phyloP scores from a whole-genome alignment of 1,140 invertebrate species.

The Panagrolaimus sp. region DNA sequence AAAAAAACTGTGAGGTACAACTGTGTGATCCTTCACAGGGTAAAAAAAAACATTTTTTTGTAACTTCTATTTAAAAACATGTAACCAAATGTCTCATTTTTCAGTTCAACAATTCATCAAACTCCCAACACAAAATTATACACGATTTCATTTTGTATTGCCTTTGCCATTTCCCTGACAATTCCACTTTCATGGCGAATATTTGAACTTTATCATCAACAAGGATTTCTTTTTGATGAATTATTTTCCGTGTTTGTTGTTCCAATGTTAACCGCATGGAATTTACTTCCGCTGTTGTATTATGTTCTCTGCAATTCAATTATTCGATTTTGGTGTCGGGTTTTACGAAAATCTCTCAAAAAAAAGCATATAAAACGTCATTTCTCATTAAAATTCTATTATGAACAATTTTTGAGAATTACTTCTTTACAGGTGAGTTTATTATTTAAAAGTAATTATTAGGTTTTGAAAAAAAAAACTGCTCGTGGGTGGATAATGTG shows the following conservation, averaged over 20 bases:
- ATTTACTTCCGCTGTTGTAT: slow-evolving; percentile 49
- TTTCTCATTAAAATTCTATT: slow-evolving; percentile 52
- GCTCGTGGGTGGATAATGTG: no score
- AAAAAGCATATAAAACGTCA: slow-evolving; percentile 40
- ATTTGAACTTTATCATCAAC: slow-evolving; percentile 29
- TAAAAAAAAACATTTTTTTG: no score
- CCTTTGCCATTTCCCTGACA: slow-evolving; percentile 26
- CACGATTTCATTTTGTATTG: slow-evolving; percentile 34
- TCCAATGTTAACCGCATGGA: slow-evolving; percentile 48
- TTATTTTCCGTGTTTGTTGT: slow-evolving; percentile 41
- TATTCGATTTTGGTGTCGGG: slow-evolving; percentile 48
- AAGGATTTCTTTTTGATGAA: slow-evolving; percentile 1
- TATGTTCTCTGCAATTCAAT: slow-evolving; percentile 49
- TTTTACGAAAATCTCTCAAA: slow-evolving; percentile 41
- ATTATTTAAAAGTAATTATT: no score
- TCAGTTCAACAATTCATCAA: slow-evolving; percentile 37
- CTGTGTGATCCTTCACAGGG: no score
- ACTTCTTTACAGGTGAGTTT: slow-evolving; percentile 43
- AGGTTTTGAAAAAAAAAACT: no score
- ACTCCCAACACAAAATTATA: slow-evolving; percentile 38
- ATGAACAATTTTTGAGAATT: slow-evolving; percentile 53
- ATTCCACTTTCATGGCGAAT: slow-evolving; percentile 38
- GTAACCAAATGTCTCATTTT: slow-evolving; percentile 33
- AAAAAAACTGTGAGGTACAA: no score
- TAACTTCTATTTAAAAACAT: slow-evolving; percentile 37